Percentiles rank a stretch among this genome's conserved stretches.
Evolutionary conservation across 2,797 vertebrate species (phyloP).

Genomic region (Rhinatrema bivittatum): DNA sequence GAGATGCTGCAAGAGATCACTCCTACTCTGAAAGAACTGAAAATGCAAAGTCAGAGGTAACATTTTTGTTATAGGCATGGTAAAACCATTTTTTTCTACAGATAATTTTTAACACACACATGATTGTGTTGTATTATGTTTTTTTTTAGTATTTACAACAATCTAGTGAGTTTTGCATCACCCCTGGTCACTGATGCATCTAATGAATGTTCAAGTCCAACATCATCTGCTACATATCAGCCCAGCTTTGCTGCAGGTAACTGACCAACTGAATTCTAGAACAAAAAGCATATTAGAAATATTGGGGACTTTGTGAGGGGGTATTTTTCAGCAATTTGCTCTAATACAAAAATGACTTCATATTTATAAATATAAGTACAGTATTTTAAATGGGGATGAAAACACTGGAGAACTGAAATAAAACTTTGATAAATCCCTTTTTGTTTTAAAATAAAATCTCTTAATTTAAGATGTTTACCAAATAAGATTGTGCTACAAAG

Average conservation of each 20-base stretch:
- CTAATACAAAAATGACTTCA: no score
- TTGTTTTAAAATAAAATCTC: no score
- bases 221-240: slow-evolving; percentile 66
- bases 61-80: background rate
- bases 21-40: slow-evolving; percentile 86
- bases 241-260: slow-evolving; percentile 93
- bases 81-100: background rate
- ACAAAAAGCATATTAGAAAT: no score
- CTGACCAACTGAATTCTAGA: no score
- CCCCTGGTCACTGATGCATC: slow-evolving; percentile 91
- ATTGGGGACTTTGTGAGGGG: no score
- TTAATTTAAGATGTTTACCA: no score
- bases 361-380: no score
- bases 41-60: slow-evolving; percentile 89
- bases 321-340: no score
- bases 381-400: no score
- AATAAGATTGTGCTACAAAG: no score
- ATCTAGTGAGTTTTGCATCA: slow-evolving; percentile 92
- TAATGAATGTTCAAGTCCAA: slow-evolving; percentile 83
- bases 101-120: background rate
- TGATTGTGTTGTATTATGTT: background rate
- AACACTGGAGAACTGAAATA: no score
- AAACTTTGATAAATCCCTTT: no score
- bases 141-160: slow-evolving; percentile 83
- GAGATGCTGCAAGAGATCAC: slow-evolving; percentile 94